Evolutionary conservation across 2,888 invertebrate genomes (phyloP), one percentile per base, ranked within the genome.

Genomic region (Nomada hirtipes): DNA sequence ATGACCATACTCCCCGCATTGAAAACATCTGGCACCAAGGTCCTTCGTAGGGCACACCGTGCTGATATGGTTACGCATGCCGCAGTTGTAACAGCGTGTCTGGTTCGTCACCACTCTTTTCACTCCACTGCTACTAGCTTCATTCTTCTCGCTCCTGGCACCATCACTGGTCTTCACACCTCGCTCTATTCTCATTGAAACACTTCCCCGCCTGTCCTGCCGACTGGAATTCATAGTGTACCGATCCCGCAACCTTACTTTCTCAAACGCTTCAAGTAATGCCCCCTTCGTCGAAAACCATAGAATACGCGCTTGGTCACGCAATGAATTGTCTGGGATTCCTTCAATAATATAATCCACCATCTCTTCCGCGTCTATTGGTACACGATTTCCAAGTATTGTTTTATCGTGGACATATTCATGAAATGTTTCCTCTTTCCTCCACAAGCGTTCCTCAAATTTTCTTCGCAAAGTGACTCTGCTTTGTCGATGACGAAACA

Each of bases 331-430:
- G 15, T 70, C 29, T 0, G 70, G 70, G 7, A 70, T 50, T 15
- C 70, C 60, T 0, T 50, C 50, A 26, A 70, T 59, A 2, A 59
- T 2, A 10, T 52, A 70, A 4, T 70, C 50, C 0, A 70, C 2
- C 0, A 60, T 9, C 23, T 60, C 20, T 2, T 60, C 36, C 2
- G 44, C 59, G 10, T 13, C 26, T 2, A 60, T 50, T 47, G 70
- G 70, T 11, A 70, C 60, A 18, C 20, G 23, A 13, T 60, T 60
- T n/a, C n/a, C 70, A 15, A 60, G 2, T n/a, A 52, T 70, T 15
- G 44, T 44, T 9, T 44, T 36, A 1, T 52, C 57, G 60, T 57
- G 67, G 4, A 42, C 44, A 15, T 23, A 47, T 26, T 63, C 63
- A 1, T 36, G 29, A 29, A 67, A 53, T 7, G 53, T 10, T 20